Percentiles rank a stretch among this genome's conserved stretches.
Evolutionary conservation across 2,888 invertebrate species (phyloP).

Genomic region (Augochlorella aurata): DNA sequence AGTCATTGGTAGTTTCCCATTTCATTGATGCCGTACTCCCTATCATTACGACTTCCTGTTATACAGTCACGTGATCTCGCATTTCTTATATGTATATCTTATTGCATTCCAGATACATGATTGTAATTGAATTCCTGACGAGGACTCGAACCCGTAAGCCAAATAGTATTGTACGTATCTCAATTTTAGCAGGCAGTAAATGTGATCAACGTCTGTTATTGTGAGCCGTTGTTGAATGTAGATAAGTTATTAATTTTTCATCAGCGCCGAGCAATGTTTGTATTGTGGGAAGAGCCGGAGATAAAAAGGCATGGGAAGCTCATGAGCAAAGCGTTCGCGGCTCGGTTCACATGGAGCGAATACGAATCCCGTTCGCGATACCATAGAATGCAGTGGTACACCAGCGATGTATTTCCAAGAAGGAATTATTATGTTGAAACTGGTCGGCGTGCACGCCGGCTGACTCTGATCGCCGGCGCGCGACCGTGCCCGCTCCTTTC

Average conservation of each 20-base stretch:
- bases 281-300: background rate
- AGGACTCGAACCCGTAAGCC: background rate
- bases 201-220: background rate
- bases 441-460: conserved; percentile 55
- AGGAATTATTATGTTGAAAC: conserved; percentile 65
- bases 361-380: conserved; percentile 19
- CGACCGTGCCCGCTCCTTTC: conserved; percentile 70
- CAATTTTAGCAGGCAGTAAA: background rate
- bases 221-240: background rate
- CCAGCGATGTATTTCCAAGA: conserved; percentile 52
- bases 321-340: conserved; percentile 2
- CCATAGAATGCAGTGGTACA: conserved; percentile 32
- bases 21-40: conserved; percentile 52
- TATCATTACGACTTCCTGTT: conserved; percentile 39
- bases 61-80: background rate
- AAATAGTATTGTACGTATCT: background rate
- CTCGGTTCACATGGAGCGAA: conserved; percentile 26
- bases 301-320: background rate
- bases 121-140: background rate
- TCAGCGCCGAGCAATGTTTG: background rate
- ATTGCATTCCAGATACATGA: background rate
- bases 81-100: conserved; percentile 6
- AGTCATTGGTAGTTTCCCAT: conserved; percentile 56
- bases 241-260: background rate
- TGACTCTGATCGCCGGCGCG: conserved; percentile 51